Evolutionary conservation across 2,113 vertebrate species (phyloP).

Genomic region (Nesogale talazaci): DNA sequence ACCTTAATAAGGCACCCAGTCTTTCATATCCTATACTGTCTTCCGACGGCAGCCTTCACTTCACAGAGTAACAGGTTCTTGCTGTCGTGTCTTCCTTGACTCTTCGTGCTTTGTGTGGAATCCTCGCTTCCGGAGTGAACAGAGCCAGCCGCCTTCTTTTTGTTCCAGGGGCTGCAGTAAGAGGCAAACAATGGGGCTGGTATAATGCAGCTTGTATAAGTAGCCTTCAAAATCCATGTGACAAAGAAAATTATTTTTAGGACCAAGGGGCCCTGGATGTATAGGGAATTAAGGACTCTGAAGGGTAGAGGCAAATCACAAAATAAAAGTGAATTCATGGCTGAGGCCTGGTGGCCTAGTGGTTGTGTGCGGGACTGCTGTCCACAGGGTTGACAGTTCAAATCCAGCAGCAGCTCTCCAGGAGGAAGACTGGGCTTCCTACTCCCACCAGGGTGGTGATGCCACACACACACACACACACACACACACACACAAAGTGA

Average conservation of each 20-base stretch:
- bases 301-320: not conserved
- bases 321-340: too few relatives aligned
- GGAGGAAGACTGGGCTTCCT: too few relatives aligned
- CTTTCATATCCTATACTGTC: slow-evolving; percentile 22
- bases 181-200: not conserved
- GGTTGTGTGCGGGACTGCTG: too few relatives aligned
- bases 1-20: not conserved
- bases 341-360: too few relatives aligned
- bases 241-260: slow-evolving; percentile 52
- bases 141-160: slow-evolving; percentile 2
- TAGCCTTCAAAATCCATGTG: slow-evolving; percentile 23
- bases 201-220: slow-evolving; percentile 30
- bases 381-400: too few relatives aligned
- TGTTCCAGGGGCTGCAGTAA: not conserved
- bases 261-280: not conserved
- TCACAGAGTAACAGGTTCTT: not conserved
- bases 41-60: slow-evolving; percentile 11
- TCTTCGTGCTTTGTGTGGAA: slow-evolving; percentile 18
- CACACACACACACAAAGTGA: too few relatives aligned
- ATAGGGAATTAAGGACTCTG: not conserved
- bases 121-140: slow-evolving; percentile 22
- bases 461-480: too few relatives aligned
- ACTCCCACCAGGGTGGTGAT: too few relatives aligned
- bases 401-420: too few relatives aligned
- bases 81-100: not conserved